Percentiles rank a stretch among this genome's conserved stretches.
Evolutionary conservation across 2,113 vertebrate species (phyloP).

Genomic region (Periophthalmodon schlosseri): DNA sequence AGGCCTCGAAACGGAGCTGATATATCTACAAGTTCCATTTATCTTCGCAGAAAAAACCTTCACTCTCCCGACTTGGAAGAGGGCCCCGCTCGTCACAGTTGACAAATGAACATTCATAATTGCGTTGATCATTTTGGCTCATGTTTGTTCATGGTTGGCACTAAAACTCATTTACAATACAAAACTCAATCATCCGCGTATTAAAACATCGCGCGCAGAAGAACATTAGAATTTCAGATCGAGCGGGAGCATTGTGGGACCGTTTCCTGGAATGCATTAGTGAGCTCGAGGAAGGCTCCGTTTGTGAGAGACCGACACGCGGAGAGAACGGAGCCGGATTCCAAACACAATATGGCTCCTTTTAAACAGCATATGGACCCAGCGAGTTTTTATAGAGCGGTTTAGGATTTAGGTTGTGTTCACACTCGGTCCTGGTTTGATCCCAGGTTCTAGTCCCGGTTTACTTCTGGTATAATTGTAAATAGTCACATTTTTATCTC

Average conservation of each 20-base stretch:
- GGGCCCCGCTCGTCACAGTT: conserved; percentile 23
- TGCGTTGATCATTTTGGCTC: conserved; percentile 53
- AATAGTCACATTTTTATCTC: no score
- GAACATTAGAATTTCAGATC: conserved; percentile 25
- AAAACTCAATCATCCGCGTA: conserved; percentile 40
- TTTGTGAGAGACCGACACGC: not conserved
- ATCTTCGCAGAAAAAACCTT: conserved; percentile 23
- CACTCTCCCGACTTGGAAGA: conserved; percentile 38
- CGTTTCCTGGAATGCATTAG: conserved; percentile 17
- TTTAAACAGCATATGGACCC: not conserved
- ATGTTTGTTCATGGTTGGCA: conserved; percentile 43
- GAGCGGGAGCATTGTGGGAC: conserved; percentile 15
- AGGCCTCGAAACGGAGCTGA: not conserved
- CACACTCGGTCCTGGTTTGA: not conserved
- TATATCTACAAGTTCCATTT: conserved; percentile 1
- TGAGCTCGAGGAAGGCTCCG: not conserved
- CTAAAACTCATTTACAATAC: conserved; percentile 41
- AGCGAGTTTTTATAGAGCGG: not conserved
- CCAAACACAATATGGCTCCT: not conserved
- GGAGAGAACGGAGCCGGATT: not conserved
- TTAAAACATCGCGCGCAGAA: conserved; percentile 16
- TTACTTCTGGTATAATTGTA: no score
- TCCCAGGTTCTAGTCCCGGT: no score
- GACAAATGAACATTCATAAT: conserved; percentile 57
- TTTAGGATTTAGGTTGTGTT: no score